Evolutionary conservation across 2,888 invertebrate species (phyloP).

Genomic region (Crioceris asparagi): DNA sequence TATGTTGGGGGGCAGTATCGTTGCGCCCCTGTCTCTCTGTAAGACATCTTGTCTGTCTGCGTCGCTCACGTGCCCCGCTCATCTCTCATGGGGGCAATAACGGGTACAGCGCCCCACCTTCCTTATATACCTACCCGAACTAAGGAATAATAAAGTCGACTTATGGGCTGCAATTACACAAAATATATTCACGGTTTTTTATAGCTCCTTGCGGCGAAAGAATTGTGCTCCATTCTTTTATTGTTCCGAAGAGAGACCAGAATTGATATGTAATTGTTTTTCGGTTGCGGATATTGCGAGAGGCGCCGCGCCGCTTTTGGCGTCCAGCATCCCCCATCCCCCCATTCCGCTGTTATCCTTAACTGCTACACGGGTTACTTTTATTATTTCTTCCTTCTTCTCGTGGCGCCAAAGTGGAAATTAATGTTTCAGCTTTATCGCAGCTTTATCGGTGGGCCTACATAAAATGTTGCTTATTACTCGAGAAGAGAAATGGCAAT

Average conservation of each 20-base stretch:
- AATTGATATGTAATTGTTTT: conserved; percentile 41
- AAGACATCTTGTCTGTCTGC: too few relatives aligned
- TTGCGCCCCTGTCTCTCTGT: too few relatives aligned
- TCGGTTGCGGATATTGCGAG: conserved; percentile 28
- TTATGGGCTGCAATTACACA: conserved; percentile 41
- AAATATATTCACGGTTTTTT: conserved; percentile 43
- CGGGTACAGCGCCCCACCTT: conserved; percentile 36
- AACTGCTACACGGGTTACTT: conserved; percentile 8
- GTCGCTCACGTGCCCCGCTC: too few relatives aligned
- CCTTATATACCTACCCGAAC: conserved; percentile 30
- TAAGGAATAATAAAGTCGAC: conserved; percentile 41
- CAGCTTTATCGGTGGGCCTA: too few relatives aligned
- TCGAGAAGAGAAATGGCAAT: too few relatives aligned
- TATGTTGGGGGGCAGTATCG: too few relatives aligned
- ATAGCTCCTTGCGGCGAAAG: conserved; percentile 40
- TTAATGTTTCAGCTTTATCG: conserved; percentile 15
- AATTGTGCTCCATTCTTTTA: conserved; percentile 39
- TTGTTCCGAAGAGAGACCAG: conserved; percentile 35
- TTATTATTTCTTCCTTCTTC: conserved; percentile 15
- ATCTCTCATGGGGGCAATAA: conserved; percentile 35
- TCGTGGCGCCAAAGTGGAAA: conserved; percentile 13
- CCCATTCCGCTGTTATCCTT: conserved; percentile 3
- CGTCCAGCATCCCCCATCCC: conserved; percentile 6
- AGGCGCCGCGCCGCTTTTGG: conserved; percentile 23
- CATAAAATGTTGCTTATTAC: too few relatives aligned